phyloP scores from a whole-genome alignment of 2,797 vertebrate genomes.

The Jordanella pulchra region DNA sequence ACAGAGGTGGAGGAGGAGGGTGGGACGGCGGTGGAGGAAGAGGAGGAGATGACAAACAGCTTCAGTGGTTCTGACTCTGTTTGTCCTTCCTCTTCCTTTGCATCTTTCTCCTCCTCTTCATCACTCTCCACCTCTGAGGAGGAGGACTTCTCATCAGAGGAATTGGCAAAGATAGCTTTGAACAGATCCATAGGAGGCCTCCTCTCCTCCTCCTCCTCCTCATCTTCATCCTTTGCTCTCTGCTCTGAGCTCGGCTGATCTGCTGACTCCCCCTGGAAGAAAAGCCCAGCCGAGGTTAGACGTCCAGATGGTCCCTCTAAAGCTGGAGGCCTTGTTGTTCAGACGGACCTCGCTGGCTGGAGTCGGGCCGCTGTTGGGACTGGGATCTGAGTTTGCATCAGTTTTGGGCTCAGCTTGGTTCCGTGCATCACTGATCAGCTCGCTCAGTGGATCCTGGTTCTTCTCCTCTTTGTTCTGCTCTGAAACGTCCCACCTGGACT shows the following conservation, averaged over 20 bases:
- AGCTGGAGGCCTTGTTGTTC: background rate
- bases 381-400: background rate
- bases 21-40: background rate
- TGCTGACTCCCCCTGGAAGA: too few species aligned
- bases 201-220: slow-evolving; percentile 79
- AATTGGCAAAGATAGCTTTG: slow-evolving; percentile 92
- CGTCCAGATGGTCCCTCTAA: background rate
- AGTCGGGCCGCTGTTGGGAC: background rate
- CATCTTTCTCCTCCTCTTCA: slow-evolving; percentile 53
- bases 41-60: slow-evolving; percentile 48
- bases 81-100: slow-evolving; percentile 14
- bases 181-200: slow-evolving; percentile 93
- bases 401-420: slow-evolving; percentile 65
- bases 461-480: slow-evolving; percentile 61
- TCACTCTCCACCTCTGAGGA: slow-evolving; percentile 84
- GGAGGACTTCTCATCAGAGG: slow-evolving; percentile 90
- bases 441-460: slow-evolving; percentile 77
- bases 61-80: slow-evolving; percentile 7
- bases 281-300: background rate
- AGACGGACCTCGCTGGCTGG: slow-evolving; percentile 15
- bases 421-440: slow-evolving; percentile 80
- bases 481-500: slow-evolving; percentile 90
- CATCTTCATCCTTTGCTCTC: slow-evolving; percentile 26
- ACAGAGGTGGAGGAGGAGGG: slow-evolving; percentile 9
- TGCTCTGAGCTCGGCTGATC: slow-evolving; percentile 19